Evolutionary conservation across 2,888 invertebrate species (phyloP).

Genomic region (Eugnorisma glareosa): DNA sequence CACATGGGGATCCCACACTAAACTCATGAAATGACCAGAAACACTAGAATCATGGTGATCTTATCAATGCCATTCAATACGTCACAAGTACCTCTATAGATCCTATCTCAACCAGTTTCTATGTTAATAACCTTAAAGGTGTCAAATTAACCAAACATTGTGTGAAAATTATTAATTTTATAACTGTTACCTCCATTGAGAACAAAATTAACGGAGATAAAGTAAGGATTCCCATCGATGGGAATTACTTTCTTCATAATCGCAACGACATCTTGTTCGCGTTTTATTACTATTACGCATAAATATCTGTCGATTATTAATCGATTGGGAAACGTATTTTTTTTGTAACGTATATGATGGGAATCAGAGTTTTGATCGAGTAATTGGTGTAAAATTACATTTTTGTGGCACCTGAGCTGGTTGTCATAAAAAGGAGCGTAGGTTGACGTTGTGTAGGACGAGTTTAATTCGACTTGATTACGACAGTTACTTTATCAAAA

Average conservation of each 20-base stretch:
- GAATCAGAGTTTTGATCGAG: slow-evolving; percentile 23
- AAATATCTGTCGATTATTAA: slow-evolving; percentile 24
- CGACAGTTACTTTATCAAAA: not conserved
- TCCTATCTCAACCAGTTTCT: slow-evolving; percentile 56
- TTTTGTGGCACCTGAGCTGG: slow-evolving; percentile 12
- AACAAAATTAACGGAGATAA: slow-evolving; percentile 29
- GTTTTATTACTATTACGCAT: slow-evolving; percentile 36
- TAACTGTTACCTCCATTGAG: slow-evolving; percentile 32
- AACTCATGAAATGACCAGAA: slow-evolving; percentile 28
- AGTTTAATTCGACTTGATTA: not conserved
- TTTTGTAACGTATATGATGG: slow-evolving; percentile 1
- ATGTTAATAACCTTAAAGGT: slow-evolving; percentile 66
- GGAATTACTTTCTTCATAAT: slow-evolving; percentile 29
- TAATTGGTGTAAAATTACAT: slow-evolving; percentile 40
- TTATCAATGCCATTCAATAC: slow-evolving; percentile 71
- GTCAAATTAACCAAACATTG: slow-evolving; percentile 67
- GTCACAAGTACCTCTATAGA: slow-evolving; percentile 63
- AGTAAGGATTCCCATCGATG: slow-evolving; percentile 37
- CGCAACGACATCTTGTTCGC: slow-evolving; percentile 36
- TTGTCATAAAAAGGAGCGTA: slow-evolving; percentile 31
- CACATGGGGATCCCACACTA: slow-evolving; percentile 44
- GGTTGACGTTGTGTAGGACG: slow-evolving; percentile 17
- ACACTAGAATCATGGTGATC: slow-evolving; percentile 35
- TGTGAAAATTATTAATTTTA: slow-evolving; percentile 62
- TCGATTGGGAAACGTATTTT: slow-evolving; percentile 47